Conservation (phyloP, 2,888 invertebrate species). For the Herminia tarsipennalis region DNA sequence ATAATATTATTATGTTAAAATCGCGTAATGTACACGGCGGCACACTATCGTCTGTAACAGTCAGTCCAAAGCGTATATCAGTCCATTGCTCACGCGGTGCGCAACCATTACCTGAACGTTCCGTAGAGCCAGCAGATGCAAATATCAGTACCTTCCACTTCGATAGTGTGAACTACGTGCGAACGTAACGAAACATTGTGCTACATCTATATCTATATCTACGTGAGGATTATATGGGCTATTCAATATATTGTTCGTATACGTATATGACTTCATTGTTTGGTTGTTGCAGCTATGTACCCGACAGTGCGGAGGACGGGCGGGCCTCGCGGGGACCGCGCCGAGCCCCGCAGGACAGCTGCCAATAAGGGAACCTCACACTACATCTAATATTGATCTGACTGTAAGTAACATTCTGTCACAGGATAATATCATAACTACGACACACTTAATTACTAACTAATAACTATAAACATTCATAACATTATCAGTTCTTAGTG, state of each 20-base stretch:
- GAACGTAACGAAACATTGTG: background rate
- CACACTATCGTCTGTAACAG: constrained; percentile 7
- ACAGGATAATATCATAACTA: constrained; percentile 21
- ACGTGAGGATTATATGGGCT: background rate
- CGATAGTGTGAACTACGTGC: constrained; percentile 11
- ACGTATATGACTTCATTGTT: constrained; percentile 30
- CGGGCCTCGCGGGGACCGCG: background rate
- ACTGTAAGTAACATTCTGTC: constrained; percentile 14
- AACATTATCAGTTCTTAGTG: constrained; percentile 44
- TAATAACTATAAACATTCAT: constrained; percentile 21
- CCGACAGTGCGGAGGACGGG: constrained; percentile 10
- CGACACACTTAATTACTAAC: constrained; percentile 23
- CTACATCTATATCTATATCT: constrained; percentile 16
- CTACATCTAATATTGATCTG: constrained; percentile 8
- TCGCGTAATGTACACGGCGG: background rate
- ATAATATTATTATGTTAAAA: no score
- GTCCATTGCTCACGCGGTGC: constrained; percentile 4
- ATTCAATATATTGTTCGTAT: constrained; percentile 32
- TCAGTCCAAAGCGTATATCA: background rate
- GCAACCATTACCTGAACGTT: constrained; percentile 13
- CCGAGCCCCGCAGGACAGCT: background rate
- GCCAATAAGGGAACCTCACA: constrained; percentile 6
- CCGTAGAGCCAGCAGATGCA: constrained; percentile 11
- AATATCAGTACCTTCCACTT: constrained; percentile 1
- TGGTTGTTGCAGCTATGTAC: constrained; percentile 29